Percentiles rank a stretch among this genome's conserved stretches.
phyloP scores from a whole-genome alignment of 1,140 invertebrate genomes.

The Drosophila arawakana region DNA sequence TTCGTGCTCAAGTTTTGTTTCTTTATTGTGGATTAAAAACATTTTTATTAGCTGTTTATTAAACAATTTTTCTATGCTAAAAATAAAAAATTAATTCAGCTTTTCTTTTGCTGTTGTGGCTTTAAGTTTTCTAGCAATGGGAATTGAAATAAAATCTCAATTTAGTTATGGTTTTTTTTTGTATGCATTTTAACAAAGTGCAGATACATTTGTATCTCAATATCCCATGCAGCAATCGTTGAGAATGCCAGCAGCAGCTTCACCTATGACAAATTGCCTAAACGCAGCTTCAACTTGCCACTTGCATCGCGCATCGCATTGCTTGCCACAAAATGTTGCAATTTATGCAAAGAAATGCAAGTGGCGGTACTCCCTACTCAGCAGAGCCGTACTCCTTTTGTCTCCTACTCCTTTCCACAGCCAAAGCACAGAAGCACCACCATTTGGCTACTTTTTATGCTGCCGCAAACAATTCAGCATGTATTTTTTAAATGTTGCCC shows the following conservation, averaged over 20 bases:
- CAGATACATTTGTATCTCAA: constrained; percentile 60
- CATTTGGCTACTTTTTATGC: constrained; percentile 78
- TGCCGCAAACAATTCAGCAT: constrained; percentile 79
- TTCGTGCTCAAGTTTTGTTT: no score
- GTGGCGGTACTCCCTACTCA: constrained; percentile 10
- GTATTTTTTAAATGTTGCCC: constrained; percentile 78
- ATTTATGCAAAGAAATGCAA: constrained; percentile 79
- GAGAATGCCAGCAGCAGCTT: constrained; percentile 42
- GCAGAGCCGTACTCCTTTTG: not conserved
- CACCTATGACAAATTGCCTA: constrained; percentile 79
- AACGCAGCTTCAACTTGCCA: constrained; percentile 60
- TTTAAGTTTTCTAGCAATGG: not conserved
- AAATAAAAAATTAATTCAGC: not conserved
- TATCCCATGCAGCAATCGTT: constrained; percentile 48
- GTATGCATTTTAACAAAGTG: constrained; percentile 18
- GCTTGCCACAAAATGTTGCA: constrained; percentile 58
- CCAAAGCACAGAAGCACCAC: not conserved
- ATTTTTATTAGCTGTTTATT: no score
- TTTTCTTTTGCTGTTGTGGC: not conserved
- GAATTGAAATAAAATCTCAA: constrained; percentile 10
- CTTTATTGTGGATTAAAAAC: no score
- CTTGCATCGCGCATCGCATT: constrained; percentile 18
- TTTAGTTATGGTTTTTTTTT: constrained; percentile 8
- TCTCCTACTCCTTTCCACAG: constrained; percentile 8
- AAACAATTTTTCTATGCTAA: no score